Conservation (phyloP, 2,113 vertebrate species). For the Rattus norvegicus region DNA sequence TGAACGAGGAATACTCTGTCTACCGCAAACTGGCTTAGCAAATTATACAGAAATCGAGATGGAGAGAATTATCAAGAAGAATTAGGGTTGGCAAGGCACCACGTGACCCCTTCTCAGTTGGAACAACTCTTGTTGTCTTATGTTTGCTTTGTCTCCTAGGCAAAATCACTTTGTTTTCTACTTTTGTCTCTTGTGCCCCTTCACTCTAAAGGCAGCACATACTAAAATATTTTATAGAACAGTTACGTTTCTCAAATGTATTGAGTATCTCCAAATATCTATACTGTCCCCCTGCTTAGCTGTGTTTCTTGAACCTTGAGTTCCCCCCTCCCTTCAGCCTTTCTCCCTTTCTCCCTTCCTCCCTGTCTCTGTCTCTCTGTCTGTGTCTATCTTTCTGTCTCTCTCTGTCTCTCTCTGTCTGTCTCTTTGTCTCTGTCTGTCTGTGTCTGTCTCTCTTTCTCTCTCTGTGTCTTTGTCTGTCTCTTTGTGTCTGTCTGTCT, state of each 20-base stretch:
- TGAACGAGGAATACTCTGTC: neutral
- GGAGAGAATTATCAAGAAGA: neutral
- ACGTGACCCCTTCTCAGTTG: neutral
- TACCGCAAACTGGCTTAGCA: neutral
- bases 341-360: too few species aligned
- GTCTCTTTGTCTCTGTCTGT: too few species aligned
- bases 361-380: neutral
- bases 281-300: too few species aligned
- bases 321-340: neutral
- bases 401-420: neutral
- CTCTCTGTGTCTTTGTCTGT: too few species aligned
- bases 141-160: neutral
- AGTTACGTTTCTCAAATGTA: neutral
- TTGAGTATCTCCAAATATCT: neutral
- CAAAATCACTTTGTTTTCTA: neutral
- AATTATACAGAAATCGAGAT: neutral
- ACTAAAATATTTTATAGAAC: neutral
- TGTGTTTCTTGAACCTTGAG: too few species aligned
- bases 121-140: neutral
- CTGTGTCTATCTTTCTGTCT: neutral
- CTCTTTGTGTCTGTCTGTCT: too few species aligned
- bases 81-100: neutral
- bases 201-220: neutral
- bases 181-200: neutral
- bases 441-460: too few species aligned